Evolutionary conservation across 1,140 invertebrate genomes (phyloP), one percentile per base, ranked within the genome.

Genomic region (Penaeus indicus): DNA sequence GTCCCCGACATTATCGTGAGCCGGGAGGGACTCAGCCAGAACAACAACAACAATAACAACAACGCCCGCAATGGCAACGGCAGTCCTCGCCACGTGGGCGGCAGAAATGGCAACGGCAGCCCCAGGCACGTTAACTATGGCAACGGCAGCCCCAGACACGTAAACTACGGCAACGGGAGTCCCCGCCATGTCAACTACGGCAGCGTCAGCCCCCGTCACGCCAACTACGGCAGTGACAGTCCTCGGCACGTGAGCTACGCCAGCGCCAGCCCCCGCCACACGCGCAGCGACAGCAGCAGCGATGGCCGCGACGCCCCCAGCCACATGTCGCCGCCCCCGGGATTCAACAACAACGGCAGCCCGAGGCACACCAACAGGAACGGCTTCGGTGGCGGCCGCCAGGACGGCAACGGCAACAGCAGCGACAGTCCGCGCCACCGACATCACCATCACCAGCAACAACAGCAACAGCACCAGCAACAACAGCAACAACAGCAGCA

Each of bases 1-100:
- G 87, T 88, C 72, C 87, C 87, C 1, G 81, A 88, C 72, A 88
- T 88, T 60, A 84, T 88, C 54, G 87, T 88, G 16, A 88, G 87
- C 62, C 38, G 87, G 38, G 87, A 88, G 72, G 87, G 81, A 27
- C 81, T 88, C 61, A 88, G 62, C 60, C 67, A 84, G 3, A 75
- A 83, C 67, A 64, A 87, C 25, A 63, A 85, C 38, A 54, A 86
- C 75, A 64, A 86, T 77, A 47, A 88, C 80, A 61, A 83, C 21
- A 75, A 38, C 72, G 72, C 72, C n/a, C 27, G 42, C 25, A 75
- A 75, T 75, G 72, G 72, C 72, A 75, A 38, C 25, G 27, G 27
- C 72, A 75, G 42, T 19, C 72, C 27, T 75, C 27, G 72, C 25
- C 27, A 38, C 72, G 42, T 19, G 21, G 72, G 72, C 0, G 72